Evolutionary conservation across 2,113 vertebrate genomes (phyloP).

Genomic region (Nestor notabilis): DNA sequence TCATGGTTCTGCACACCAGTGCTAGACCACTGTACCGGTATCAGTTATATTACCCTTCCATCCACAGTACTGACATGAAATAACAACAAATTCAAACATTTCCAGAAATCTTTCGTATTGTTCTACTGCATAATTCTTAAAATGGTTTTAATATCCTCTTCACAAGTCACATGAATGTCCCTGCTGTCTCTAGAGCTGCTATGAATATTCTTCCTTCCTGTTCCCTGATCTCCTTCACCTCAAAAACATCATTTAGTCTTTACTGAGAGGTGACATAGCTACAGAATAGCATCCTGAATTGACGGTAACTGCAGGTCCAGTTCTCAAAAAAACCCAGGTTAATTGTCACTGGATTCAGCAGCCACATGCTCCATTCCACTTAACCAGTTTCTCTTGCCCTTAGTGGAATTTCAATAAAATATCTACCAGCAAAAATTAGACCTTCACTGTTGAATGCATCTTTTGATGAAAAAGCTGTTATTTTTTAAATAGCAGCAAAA

Average conservation of each 20-base stretch:
- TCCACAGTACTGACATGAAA: not conserved
- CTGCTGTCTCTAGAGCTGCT: not conserved
- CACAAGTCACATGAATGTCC: not conserved
- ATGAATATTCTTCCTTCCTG: not conserved
- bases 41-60: not conserved
- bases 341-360: not conserved
- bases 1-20: not conserved
- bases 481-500: not conserved
- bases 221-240: not conserved
- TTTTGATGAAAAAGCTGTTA: not conserved
- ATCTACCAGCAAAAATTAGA: not conserved
- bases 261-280: not conserved
- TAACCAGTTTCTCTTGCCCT: not conserved
- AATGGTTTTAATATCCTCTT: not conserved
- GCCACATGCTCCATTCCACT: not conserved
- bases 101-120: not conserved
- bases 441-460: not conserved
- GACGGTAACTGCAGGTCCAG: not conserved
- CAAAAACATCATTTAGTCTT: not conserved
- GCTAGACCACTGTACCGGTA: not conserved
- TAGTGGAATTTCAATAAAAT: not conserved
- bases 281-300: not conserved
- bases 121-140: not conserved
- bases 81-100: not conserved
- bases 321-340: not conserved